phyloP scores from a whole-genome alignment of 1,140 invertebrate genomes.

The Hyposmocoma kahamanoa region DNA sequence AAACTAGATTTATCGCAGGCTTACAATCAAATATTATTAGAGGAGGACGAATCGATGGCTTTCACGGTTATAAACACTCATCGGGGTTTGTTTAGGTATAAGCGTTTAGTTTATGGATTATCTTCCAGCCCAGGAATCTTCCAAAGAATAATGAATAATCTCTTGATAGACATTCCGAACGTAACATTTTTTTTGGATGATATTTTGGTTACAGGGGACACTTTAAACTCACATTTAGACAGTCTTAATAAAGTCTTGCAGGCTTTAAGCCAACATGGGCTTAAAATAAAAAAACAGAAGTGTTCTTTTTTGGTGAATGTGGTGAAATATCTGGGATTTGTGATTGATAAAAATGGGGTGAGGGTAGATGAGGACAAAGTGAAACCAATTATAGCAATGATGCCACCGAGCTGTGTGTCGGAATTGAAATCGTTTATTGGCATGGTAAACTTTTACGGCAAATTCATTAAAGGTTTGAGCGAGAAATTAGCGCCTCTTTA shows the following conservation, averaged over 20 bases:
- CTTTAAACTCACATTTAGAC: constrained; percentile 9
- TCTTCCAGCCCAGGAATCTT: not conserved
- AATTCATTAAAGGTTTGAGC: constrained; percentile 42
- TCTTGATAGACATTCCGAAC: constrained; percentile 19
- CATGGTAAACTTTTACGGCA: constrained; percentile 33
- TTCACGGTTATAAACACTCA: constrained; percentile 33
- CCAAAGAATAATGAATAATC: constrained; percentile 14
- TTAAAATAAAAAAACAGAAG: constrained; percentile 31
- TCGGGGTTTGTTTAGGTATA: constrained; percentile 28
- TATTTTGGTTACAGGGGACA: constrained; percentile 9
- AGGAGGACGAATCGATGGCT: constrained; percentile 16
- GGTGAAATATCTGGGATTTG: constrained; percentile 31
- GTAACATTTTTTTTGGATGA: constrained; percentile 14
- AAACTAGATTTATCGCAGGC: constrained; percentile 28
- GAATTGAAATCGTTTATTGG: constrained; percentile 33
- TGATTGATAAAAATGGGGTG: constrained; percentile 22
- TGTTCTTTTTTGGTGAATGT: constrained; percentile 28
- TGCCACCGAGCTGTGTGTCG: constrained; percentile 19
- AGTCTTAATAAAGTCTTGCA: constrained; percentile 11
- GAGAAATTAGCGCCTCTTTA: constrained; percentile 31
- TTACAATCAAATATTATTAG: constrained; percentile 18
- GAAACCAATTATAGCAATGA: constrained; percentile 20
- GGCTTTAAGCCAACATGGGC: constrained; percentile 6
- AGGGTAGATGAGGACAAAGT: constrained; percentile 17
- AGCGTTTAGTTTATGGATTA: constrained; percentile 15